phyloP scores from a whole-genome alignment of 2,797 vertebrate species.

The Manis javanica region DNA sequence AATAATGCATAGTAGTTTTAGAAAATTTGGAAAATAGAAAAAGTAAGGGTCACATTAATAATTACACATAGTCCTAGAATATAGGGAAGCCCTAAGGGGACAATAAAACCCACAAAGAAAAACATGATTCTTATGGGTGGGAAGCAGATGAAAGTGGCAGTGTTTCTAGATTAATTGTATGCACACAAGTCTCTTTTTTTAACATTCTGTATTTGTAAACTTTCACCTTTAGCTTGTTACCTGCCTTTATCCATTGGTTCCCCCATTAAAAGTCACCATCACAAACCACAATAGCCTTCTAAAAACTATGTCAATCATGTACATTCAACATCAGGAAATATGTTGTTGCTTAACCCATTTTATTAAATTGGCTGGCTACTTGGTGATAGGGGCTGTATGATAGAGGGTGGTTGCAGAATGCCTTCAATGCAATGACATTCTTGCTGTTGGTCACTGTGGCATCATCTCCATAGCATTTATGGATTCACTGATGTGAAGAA shows the following conservation, averaged over 20 bases:
- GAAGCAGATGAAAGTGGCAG: background rate
- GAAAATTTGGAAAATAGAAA: background rate
- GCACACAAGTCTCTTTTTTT: background rate
- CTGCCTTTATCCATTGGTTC: background rate
- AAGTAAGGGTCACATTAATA: background rate
- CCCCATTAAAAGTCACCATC: background rate
- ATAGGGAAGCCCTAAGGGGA: background rate
- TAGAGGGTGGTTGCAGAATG: background rate
- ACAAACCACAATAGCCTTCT: background rate
- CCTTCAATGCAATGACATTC: background rate
- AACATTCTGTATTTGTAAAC: background rate
- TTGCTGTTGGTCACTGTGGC: background rate
- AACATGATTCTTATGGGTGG: background rate
- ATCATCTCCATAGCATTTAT: background rate
- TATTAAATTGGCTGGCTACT: background rate
- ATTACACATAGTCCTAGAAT: background rate
- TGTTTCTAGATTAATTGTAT: background rate
- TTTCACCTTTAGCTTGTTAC: background rate
- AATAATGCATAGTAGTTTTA: background rate
- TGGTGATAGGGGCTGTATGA: background rate
- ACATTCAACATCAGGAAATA: background rate
- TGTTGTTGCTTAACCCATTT: background rate
- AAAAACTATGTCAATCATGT: background rate
- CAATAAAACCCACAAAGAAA: background rate
- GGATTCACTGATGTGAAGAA: background rate